Conservation (phyloP, 2,113 vertebrate genomes). For the Pachyramphus minor region DNA sequence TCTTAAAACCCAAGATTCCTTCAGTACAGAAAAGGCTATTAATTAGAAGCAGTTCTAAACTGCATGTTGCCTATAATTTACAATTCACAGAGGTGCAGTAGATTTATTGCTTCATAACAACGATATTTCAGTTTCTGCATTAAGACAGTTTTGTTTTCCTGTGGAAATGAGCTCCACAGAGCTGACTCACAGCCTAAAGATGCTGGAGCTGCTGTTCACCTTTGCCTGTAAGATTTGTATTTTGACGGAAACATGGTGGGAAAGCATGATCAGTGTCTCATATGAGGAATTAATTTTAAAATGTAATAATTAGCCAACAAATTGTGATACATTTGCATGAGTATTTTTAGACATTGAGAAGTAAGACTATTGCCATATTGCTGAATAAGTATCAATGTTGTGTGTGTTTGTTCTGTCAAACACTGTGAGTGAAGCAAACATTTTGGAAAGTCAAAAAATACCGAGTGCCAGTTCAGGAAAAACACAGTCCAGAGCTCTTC, state of each 20-base stretch:
- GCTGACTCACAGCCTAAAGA: not conserved
- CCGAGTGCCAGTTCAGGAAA: not conserved
- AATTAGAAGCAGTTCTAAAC: not conserved
- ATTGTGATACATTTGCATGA: not conserved
- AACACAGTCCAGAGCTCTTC: constrained; percentile 44
- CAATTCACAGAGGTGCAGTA: not conserved
- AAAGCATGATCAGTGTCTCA: not conserved
- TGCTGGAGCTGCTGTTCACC: not conserved
- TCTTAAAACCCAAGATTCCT: not conserved
- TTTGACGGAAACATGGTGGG: not conserved
- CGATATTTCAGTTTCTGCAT: not conserved
- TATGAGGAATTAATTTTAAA: not conserved
- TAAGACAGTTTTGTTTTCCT: not conserved
- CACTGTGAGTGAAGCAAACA: not conserved
- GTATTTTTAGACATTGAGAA: not conserved
- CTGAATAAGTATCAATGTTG: not conserved
- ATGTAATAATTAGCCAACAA: not conserved
- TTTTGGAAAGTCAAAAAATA: constrained; percentile 28
- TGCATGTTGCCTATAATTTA: not conserved
- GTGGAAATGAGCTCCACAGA: not conserved
- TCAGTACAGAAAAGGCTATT: not conserved
- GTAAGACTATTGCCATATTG: not conserved
- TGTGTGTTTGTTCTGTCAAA: not conserved
- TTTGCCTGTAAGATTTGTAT: not conserved
- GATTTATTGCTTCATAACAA: not conserved